Base-by-base conservation (phyloP, 2,888 invertebrate genomes). In the Hydriomena furcata region DNA sequence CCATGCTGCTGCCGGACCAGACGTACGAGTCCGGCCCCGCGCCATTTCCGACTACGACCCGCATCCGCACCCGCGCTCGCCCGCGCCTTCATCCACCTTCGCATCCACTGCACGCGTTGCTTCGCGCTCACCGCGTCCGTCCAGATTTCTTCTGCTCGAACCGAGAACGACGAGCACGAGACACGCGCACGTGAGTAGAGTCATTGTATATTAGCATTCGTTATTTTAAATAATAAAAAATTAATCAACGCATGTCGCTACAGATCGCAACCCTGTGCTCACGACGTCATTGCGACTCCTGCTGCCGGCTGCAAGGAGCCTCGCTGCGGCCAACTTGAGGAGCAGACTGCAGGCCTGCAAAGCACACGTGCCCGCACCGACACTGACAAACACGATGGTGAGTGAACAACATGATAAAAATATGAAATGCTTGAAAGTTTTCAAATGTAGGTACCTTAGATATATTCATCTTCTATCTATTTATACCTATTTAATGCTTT, bases 1-100 rank as follows among this genome's bases (percentile, higher is more conserved):
- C 13, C 97, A 98, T 91, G 94, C 92, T 95, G 89, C 92, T 94
- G 86, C 95, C 95, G 66, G 95, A 95, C 90, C 94, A 95, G 91
- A 95, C 94, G 69, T 95, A 95, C 91, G 95, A 95, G 88, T 92
- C 56, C 45, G 61, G 82, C 92, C 78, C 47, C 53, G 52, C 41
- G 50, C 43, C 50, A 45, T 30, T 40, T 23, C 30, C 25, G 37
- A 20, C 2, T 12, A 1, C n/a, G 13, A 91, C 92, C 78, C 88
- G 91, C 51, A 35, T 38, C 48, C 48, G 93, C 63, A 92, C 93
- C 82, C 24, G 23, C 20, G 92, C 23, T 35, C 62, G 83, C 84
- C 84, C 84, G 84, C 52, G 43, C 44, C 46, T 43, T 92, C 62
- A 92, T 92, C 82, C 20, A 17, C 41, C 92, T 92, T 80, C 74